Conservation (phyloP, 2,113 vertebrate genomes). For the Phaethon lepturus region DNA sequence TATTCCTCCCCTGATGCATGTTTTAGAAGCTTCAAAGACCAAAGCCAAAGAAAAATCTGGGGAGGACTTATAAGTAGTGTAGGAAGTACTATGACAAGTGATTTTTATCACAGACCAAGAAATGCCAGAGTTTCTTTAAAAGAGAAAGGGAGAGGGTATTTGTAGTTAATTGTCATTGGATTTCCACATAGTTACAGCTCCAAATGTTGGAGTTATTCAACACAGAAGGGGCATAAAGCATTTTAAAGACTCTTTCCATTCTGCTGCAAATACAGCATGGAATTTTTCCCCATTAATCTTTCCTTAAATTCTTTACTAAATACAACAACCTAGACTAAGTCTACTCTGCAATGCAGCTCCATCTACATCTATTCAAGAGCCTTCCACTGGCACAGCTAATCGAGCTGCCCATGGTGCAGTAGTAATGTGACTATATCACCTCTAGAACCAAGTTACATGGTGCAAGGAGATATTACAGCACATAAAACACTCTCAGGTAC, state of each 20-base stretch:
- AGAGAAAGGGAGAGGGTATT: neutral
- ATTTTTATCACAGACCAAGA: neutral
- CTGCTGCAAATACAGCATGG: neutral
- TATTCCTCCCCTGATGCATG: neutral
- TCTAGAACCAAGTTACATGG: neutral
- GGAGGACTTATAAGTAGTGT: neutral
- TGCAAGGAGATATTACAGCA: neutral
- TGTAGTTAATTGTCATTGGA: neutral
- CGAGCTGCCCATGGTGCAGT: neutral
- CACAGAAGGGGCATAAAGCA: neutral
- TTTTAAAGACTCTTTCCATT: neutral
- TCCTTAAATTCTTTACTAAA: neutral
- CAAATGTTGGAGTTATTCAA: neutral
- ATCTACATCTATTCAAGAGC: neutral
- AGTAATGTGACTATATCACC: neutral
- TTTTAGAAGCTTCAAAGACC: neutral
- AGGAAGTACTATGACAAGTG: neutral
- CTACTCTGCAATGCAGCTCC: neutral
- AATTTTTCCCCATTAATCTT: neutral
- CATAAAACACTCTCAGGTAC: neutral
- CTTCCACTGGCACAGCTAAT: neutral
- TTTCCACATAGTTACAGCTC: neutral
- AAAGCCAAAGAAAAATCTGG: neutral
- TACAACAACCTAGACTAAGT: neutral
- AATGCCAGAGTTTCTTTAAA: neutral